Conservation (phyloP, 2,113 vertebrate genomes). For the Platycercus adscitus region DNA sequence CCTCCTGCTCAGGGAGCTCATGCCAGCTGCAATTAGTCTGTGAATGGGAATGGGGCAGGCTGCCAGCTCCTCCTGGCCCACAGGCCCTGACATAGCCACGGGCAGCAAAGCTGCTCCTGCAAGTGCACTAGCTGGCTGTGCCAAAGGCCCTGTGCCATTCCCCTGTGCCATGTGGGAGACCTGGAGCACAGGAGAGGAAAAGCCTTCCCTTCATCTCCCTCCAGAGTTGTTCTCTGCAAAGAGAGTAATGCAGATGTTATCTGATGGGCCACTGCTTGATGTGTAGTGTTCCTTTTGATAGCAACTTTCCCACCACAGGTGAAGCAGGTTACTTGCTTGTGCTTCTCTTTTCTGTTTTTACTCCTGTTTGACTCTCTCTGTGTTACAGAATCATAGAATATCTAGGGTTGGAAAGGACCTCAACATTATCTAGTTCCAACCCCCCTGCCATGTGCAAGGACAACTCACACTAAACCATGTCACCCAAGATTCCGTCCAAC, state of each 20-base stretch:
- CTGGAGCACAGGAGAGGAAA: neutral
- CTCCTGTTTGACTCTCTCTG: rapidly evolving
- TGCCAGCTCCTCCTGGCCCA: neutral
- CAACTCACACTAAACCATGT: neutral
- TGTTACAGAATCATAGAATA: neutral
- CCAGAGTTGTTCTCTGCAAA: neutral
- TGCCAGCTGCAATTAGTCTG: neutral
- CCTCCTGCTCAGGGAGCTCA: rapidly evolving
- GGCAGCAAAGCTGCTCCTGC: neutral
- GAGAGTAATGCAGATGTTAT: neutral
- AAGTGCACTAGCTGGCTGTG: neutral
- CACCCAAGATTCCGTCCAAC: neutral
- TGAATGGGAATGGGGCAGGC: neutral
- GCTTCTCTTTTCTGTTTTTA: neutral
- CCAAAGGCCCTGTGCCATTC: rapidly evolving
- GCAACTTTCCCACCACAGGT: neutral
- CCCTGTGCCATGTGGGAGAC: neutral
- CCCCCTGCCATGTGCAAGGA: neutral
- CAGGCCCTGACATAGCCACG: rapidly evolving
- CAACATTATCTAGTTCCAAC: neutral
- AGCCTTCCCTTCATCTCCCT: neutral
- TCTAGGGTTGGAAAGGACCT: neutral
- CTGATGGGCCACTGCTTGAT: neutral
- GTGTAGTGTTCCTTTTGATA: rapidly evolving
- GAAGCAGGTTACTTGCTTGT: neutral